These are phyloP conservation scores for Lepidocyrtinus sp. DNA, from an alignment of 2,888 invertebrate species.

Conservation along the genomic window DNA sequence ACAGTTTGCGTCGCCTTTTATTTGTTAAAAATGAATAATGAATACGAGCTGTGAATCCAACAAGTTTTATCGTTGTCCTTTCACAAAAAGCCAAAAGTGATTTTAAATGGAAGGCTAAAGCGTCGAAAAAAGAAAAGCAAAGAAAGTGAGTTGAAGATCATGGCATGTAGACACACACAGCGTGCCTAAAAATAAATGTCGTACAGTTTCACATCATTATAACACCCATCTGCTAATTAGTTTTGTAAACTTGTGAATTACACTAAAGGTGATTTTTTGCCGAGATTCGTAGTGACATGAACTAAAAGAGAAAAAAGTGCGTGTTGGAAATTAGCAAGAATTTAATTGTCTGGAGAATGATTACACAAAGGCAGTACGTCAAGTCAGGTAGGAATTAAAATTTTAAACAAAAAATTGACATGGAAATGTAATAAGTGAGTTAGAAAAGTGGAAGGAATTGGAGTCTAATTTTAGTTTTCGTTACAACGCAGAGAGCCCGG, in stretches of 20 bases:
- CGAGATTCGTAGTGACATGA: not conserved
- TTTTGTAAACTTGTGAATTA: not conserved
- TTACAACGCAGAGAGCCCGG: slow-evolving; percentile 34
- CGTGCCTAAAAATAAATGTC: not conserved
- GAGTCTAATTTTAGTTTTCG: not conserved
- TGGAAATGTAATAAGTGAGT: not conserved
- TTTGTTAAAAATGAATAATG: not conserved
- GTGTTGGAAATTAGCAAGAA: not conserved
- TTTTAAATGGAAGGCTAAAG: not conserved
- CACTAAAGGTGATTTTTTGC: not conserved
- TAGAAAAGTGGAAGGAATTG: not conserved
- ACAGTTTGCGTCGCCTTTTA: not conserved
- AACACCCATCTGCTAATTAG: not conserved
- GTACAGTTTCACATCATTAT: not conserved
- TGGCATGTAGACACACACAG: too few species aligned
- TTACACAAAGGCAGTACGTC: slow-evolving; percentile 46
- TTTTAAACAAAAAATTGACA: too few species aligned
- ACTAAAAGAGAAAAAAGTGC: not conserved
- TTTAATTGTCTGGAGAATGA: slow-evolving; percentile 29
- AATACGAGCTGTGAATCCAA: slow-evolving; percentile 24
- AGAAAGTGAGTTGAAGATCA: not conserved
- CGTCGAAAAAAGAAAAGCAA: not conserved
- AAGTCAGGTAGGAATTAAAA: slow-evolving; percentile 56
- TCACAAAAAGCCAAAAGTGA: slow-evolving; percentile 25
- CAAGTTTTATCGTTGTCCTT: slow-evolving; percentile 21